Conservation (phyloP, 2,113 vertebrate genomes). For the Psittacara wagleri region DNA sequence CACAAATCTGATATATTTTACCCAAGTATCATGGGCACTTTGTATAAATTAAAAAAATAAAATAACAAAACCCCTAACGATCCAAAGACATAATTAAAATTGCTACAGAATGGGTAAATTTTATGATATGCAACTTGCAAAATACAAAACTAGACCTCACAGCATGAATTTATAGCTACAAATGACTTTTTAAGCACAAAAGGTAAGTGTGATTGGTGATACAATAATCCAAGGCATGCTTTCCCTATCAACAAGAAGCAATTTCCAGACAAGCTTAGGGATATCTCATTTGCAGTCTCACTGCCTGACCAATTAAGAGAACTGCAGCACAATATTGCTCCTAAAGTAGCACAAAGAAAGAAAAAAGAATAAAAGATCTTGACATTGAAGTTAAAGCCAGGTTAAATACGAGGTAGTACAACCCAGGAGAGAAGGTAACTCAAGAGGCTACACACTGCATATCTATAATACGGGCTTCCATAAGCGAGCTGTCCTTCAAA, state of each 20-base stretch:
- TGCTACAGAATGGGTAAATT: neutral
- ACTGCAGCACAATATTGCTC: neutral
- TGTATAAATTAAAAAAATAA: neutral
- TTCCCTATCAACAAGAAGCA: constrained; percentile 21
- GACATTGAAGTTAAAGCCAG: neutral
- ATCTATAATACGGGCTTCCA: neutral
- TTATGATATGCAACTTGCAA: constrained; percentile 1
- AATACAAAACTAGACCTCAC: constrained; percentile 23
- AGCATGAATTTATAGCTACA: constrained; percentile 34
- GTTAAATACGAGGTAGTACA: neutral
- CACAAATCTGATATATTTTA: neutral
- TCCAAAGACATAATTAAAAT: neutral
- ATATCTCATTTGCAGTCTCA: constrained; percentile 45
- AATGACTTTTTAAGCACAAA: constrained; percentile 50
- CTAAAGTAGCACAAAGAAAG: neutral
- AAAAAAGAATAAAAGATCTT: neutral
- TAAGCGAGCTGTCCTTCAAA: neutral
- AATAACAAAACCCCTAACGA: neutral
- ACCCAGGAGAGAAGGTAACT: neutral
- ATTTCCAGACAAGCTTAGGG: constrained; percentile 23
- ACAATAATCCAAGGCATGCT: constrained; percentile 19
- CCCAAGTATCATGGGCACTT: neutral
- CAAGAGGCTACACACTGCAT: neutral
- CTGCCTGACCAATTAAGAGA: constrained; percentile 45
- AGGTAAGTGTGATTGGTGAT: constrained; percentile 28